Percentiles rank a stretch among this genome's conserved stretches.
Conservation (phyloP, 2,113 vertebrate species). For the Zosterops lateralis region DNA sequence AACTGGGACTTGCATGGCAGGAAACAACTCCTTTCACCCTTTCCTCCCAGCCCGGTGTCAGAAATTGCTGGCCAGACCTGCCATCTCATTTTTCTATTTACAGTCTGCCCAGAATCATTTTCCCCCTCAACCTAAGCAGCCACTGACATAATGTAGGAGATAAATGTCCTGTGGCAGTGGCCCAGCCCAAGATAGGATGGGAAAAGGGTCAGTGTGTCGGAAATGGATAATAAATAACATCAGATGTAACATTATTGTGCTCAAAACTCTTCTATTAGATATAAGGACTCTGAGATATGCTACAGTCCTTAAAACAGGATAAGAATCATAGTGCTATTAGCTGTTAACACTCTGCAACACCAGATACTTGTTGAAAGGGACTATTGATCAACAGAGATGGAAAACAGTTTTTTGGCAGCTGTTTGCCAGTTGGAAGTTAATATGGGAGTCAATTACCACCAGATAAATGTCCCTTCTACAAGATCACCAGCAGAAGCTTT, state of each 20-base stretch:
- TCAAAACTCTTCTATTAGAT: not conserved
- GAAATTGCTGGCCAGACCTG: not conserved
- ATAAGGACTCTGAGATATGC: not conserved
- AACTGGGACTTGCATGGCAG: not conserved
- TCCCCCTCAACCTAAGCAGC: not conserved
- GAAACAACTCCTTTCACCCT: not conserved
- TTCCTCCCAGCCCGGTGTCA: not conserved
- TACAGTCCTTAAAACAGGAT: not conserved
- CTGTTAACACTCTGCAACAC: not conserved
- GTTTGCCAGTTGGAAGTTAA: conserved; percentile 11
- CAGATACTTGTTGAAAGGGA: not conserved
- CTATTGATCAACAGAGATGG: not conserved
- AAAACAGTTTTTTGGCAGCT: conserved; percentile 19
- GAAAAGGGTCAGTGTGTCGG: not conserved
- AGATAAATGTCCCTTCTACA: not conserved
- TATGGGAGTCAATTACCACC: not conserved
- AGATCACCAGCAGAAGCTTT: not conserved
- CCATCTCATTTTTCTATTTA: not conserved
- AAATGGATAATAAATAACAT: not conserved
- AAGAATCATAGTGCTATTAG: not conserved
- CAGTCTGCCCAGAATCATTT: not conserved
- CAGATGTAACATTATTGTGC: not conserved
- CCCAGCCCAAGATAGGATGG: not conserved
- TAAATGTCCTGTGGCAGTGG: not conserved
- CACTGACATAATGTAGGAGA: not conserved